phyloP scores from a whole-genome alignment of 2,888 invertebrate genomes.

The Acleris cristana region DNA sequence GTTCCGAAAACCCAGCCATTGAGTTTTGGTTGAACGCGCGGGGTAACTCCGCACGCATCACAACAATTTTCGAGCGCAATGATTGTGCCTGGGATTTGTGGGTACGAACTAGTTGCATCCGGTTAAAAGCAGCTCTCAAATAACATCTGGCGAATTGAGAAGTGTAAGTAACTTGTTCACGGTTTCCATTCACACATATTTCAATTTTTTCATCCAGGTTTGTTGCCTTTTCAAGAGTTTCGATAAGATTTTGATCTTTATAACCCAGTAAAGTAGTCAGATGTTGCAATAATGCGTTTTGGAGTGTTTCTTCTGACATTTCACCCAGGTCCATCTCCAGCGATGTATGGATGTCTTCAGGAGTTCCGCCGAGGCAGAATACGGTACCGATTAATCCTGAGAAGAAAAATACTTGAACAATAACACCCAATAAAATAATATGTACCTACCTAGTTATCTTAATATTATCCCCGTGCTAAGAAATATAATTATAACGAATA shows the following conservation, averaged over 20 bases:
- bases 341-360: conserved; percentile 7
- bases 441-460: neutral
- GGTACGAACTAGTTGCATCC: conserved; percentile 21
- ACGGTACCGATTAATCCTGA: conserved; percentile 30
- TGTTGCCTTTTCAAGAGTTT: neutral
- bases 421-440: neutral
- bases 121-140: conserved; percentile 27
- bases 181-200: neutral
- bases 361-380: conserved; percentile 36
- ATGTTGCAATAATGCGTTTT: conserved; percentile 12
- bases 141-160: conserved; percentile 30
- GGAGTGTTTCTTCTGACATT: conserved; percentile 11
- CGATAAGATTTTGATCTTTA: neutral
- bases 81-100: conserved; percentile 17
- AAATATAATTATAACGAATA: neutral
- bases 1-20: conserved; percentile 22
- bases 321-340: conserved; percentile 23
- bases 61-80: conserved; percentile 32
- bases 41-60: conserved; percentile 19
- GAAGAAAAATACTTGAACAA: neutral
- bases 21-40: neutral
- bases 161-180: conserved; percentile 14
- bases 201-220: conserved; percentile 18
- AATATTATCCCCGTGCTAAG: neutral
- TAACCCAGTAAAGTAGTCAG: conserved; percentile 9